These are phyloP conservation scores for Zelleria hepariella DNA, from an alignment of 2,888 invertebrate genomes.

Conservation along the genomic window DNA sequence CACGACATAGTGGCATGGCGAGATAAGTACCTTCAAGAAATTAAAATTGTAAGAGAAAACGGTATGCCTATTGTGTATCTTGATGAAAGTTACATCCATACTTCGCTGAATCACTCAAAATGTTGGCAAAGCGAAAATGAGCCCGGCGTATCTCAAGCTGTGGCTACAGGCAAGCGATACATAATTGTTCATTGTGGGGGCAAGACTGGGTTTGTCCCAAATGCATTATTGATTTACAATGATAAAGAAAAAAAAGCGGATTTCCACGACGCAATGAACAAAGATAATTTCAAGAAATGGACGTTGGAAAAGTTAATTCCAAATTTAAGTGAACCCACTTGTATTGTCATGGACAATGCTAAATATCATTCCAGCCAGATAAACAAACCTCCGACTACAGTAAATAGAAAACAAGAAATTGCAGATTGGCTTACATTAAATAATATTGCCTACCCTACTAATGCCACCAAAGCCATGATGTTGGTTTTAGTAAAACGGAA, in stretches of 20 bases:
- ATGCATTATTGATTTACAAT: not conserved
- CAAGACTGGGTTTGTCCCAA: slow-evolving; percentile 3
- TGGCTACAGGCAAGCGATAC: slow-evolving; percentile 4
- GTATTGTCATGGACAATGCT: not conserved
- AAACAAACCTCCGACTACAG: not conserved
- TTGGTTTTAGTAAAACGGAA: not conserved
- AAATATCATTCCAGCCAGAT: not conserved
- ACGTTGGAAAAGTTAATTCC: slow-evolving; percentile 2
- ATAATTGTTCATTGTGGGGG: slow-evolving; percentile 3
- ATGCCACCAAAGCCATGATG: not conserved
- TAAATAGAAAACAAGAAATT: not conserved
- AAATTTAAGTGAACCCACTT: slow-evolving; percentile 2
- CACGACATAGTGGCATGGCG: not conserved
- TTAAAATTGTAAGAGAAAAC: not conserved
- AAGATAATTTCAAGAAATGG: slow-evolving; percentile 3
- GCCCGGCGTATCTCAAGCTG: not conserved
- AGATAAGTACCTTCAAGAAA: not conserved
- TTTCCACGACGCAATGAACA: slow-evolving; percentile 4
- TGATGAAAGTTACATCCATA: not conserved
- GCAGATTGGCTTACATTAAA: not conserved
- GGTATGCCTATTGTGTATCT: not conserved
- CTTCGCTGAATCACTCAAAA: not conserved
- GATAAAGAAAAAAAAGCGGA: not conserved
- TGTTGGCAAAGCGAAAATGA: not conserved
- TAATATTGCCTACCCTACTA: not conserved